phyloP scores from a whole-genome alignment of 2,113 vertebrate genomes.

The Pantherophis guttatus region DNA sequence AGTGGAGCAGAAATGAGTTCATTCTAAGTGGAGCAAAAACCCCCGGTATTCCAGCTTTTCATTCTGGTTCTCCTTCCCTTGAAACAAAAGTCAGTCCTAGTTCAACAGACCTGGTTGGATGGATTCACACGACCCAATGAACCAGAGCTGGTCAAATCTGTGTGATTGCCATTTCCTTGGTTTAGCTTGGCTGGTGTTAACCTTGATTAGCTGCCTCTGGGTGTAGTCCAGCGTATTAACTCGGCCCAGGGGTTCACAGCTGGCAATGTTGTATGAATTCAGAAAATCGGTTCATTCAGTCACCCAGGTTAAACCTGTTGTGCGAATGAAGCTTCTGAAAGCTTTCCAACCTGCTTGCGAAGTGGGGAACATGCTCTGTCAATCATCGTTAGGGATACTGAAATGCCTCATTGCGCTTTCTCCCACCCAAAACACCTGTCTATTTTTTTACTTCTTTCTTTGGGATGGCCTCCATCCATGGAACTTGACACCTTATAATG shows the following conservation, averaged over 20 bases:
- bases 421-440: constrained; percentile 11
- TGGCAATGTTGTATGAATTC: background rate
- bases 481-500: constrained; percentile 52
- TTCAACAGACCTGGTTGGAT: background rate
- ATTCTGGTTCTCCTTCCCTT: background rate
- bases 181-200: background rate
- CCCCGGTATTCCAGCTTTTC: background rate
- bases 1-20: background rate
- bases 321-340: background rate
- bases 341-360: background rate
- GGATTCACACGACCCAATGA: background rate
- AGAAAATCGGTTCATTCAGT: background rate
- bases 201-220: background rate
- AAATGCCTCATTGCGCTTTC: background rate
- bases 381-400: constrained; percentile 11
- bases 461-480: constrained; percentile 43
- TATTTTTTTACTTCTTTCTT: background rate
- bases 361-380: constrained; percentile 16
- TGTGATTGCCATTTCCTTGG: background rate
- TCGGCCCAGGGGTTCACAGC: background rate
- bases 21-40: background rate
- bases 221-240: background rate
- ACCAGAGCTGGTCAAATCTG: background rate
- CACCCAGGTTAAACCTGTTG: background rate
- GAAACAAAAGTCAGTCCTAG: background rate